Conservation (phyloP, 2,113 vertebrate genomes). For the chimpanzee (Pan troglodytes) region NHGRI_mPanTro3-v2.1_pri NC_072407.2:61393501-61394000, state of each 20-base stretch:
- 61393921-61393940: not conserved
- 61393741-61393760: not conserved
- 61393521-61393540: not conserved
- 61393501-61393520: not conserved
- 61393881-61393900: not conserved
- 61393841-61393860: not conserved
- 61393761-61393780: not conserved
- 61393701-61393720: too few species aligned
- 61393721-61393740: not conserved
- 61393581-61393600: not conserved
- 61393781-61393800: not conserved
- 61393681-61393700: not conserved
- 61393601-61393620: not conserved
- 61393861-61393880: not conserved
- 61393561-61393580: not conserved
- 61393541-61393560: not conserved
- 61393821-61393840: not conserved
- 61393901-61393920: not conserved
- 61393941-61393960: not conserved
- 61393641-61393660: not conserved
- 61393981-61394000: not conserved
- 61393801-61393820: not conserved
- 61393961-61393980: not conserved
- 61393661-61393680: not conserved
- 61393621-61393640: not conserved